A percentile compares a stretch with the other conserved stretches of the same genome.
phyloP scores from a whole-genome alignment of 1,140 invertebrate genomes.

The Euura saliciscinereae region DNA sequence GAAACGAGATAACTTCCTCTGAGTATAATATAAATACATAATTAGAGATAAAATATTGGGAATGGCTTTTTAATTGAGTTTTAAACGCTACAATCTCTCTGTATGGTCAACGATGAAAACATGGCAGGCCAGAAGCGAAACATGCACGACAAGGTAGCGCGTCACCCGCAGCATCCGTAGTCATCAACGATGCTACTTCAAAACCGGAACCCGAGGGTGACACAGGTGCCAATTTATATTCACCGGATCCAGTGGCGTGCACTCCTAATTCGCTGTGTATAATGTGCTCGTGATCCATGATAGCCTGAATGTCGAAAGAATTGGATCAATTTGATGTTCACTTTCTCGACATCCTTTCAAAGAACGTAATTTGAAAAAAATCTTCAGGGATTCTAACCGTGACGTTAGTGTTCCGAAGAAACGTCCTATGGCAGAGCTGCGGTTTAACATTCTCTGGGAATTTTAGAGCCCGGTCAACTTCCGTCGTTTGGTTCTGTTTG shows the following conservation, averaged over 20 bases:
- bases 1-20: too few species aligned
- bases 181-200: background rate
- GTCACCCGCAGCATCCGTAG: background rate
- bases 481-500: conserved; percentile 27
- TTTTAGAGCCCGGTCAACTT: conserved; percentile 23
- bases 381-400: conserved; percentile 30
- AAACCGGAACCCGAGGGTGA: background rate
- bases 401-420: conserved; percentile 27
- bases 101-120: background rate
- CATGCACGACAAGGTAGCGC: background rate
- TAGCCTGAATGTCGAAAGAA: background rate
- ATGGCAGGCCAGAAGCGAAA: background rate
- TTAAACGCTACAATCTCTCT: too few species aligned
- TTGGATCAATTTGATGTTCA: too few species aligned
- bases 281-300: background rate
- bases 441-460: conserved; percentile 18
- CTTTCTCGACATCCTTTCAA: too few species aligned
- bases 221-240: background rate
- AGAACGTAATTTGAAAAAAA: too few species aligned
- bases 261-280: background rate
- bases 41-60: too few species aligned
- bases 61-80: too few species aligned
- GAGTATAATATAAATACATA: too few species aligned
- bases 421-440: conserved; percentile 35
- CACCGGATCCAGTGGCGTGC: background rate